phyloP scores from a whole-genome alignment of 2,113 vertebrate genomes.

The Tamias sibiricus region DNA sequence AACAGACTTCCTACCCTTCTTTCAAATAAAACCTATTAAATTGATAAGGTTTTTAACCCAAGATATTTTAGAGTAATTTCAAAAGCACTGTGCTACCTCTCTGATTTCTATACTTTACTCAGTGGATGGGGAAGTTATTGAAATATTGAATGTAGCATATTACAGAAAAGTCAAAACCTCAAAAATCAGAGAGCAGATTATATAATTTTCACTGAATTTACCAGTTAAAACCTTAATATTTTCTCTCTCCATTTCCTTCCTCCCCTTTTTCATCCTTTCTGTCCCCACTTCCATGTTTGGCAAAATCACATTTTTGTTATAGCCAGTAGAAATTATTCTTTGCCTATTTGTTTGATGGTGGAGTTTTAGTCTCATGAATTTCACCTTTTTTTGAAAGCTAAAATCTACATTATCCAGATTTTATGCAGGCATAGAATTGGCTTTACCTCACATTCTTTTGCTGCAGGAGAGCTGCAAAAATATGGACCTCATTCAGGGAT shows the following conservation, averaged over 20 bases:
- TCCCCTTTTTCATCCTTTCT: not conserved
- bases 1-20: constrained; percentile 26
- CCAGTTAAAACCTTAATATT: constrained; percentile 49
- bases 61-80: constrained; percentile 33
- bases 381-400: constrained; percentile 44
- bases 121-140: not conserved
- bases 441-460: constrained; percentile 47
- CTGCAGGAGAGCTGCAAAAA: constrained; percentile 46
- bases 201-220: constrained; percentile 35
- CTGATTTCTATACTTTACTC: constrained; percentile 23
- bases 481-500: constrained; percentile 15
- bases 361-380: constrained; percentile 32
- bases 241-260: not conserved
- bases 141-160: not conserved
- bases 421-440: not conserved
- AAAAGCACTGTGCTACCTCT: constrained; percentile 39
- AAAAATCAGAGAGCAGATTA: not conserved
- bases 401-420: constrained; percentile 13
- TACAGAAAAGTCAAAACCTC: not conserved
- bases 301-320: constrained; percentile 37
- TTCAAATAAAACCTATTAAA: constrained; percentile 24
- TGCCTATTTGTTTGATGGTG: constrained; percentile 14
- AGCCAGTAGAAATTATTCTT: not conserved
- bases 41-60: not conserved
- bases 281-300: no score